These are phyloP conservation scores for Myrmophylax atrothorax DNA, from an alignment of 2,113 vertebrate genomes.

Conservation along the genomic window DNA sequence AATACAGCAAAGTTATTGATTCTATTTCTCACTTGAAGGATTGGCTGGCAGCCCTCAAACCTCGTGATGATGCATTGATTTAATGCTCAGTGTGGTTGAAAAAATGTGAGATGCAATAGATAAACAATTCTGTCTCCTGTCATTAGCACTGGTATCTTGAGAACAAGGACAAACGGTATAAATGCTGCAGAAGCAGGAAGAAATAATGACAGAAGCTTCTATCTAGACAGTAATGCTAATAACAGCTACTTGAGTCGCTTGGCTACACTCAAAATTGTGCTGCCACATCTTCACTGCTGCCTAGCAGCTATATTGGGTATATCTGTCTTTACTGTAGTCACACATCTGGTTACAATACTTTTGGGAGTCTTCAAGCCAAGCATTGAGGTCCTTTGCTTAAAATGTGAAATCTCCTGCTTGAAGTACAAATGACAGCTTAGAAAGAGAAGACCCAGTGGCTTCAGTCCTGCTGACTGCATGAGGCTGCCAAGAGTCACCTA, in stretches of 20 bases:
- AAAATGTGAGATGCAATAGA: neutral
- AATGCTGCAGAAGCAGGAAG: constrained; percentile 1
- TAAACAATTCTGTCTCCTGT: constrained; percentile 15
- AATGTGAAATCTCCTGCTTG: neutral
- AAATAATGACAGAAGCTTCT: neutral
- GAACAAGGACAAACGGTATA: neutral
- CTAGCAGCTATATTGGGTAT: neutral
- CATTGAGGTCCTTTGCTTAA: neutral
- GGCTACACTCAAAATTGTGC: neutral
- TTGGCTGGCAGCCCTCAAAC: neutral
- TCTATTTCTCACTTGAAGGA: neutral
- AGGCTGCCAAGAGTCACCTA: neutral
- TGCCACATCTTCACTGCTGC: neutral
- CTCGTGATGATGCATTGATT: neutral
- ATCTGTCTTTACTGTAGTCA: neutral
- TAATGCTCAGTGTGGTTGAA: neutral
- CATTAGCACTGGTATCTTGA: neutral
- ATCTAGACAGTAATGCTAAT: neutral
- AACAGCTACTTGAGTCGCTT: neutral
- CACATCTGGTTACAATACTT: neutral
- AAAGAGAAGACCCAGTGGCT: neutral
- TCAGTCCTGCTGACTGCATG: neutral
- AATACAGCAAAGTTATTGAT: neutral
- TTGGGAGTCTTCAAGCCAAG: neutral
- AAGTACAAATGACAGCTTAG: neutral